Evolutionary conservation across 2,113 vertebrate species (phyloP), one percentile per base, ranked within the genome.

Genomic region (Ariopsis seemanni): DNA sequence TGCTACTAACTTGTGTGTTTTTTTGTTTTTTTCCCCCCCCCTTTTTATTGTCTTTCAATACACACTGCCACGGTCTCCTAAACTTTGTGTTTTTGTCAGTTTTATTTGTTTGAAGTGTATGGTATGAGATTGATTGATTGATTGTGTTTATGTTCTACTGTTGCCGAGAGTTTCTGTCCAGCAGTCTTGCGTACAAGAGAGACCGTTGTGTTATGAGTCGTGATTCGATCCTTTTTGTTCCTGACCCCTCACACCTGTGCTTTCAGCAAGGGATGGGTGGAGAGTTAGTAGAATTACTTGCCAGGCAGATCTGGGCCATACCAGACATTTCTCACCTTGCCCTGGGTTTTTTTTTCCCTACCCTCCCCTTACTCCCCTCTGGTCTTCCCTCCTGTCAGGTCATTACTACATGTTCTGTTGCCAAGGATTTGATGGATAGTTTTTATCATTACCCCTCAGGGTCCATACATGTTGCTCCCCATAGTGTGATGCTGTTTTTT

Each of bases 291-390:
- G 75, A 85, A 53, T 84, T 82, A 34, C 67, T 67, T 55, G 55
- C 80, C 63, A 88, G 86, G 82, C 86, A 88, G 84, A 89, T 90
- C 27, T 55, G 69, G 88, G 80, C 55, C 86, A 82, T 48, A 22
- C 11, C 72, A 83, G 17, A 72, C n/a, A 62, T 80, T 57, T 83
- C 62, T 91, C 86, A 85, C 88, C 84, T 90, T 89, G 84, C 85
- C 67, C 27, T 20, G 2, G 14, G 53, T n/a, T 25, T 57, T 85
- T 83, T 58, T 11, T 25, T 30, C 50, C 1, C 0, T 14, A 8
- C 53, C 15, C 2, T 10, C n/a, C 25, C 58, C 6, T 7, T 20
- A 74, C 42, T 22, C 48, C n/a, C 71, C 48, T 82, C 58, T 18
- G 30, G 60, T 63, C 17, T 75, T 79, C 42, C 83, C 72, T 85